Percentiles rank a stretch among this genome's conserved stretches.
These are phyloP conservation scores for Halocynthia aurantium DNA, from an alignment of 23 tunicate genomes.

Conservation along the genomic window DNA sequence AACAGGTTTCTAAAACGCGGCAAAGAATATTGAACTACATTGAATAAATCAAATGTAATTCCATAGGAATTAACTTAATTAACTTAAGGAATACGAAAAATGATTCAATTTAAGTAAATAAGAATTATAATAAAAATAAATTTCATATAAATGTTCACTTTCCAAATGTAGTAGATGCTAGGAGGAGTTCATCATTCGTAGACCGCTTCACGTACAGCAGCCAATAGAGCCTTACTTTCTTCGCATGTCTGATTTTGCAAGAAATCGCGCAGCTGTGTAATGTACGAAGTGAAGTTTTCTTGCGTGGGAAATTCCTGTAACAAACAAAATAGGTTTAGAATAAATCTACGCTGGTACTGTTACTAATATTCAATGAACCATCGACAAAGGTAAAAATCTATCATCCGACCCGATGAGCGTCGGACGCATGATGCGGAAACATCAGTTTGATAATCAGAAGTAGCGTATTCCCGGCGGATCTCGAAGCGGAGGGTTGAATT, in stretches of 20 bases:
- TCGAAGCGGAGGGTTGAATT: conserved; percentile 1
- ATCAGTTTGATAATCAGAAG: neutral
- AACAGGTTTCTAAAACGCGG: too few relatives aligned
- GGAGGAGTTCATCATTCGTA: too few relatives aligned
- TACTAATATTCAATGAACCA: neutral
- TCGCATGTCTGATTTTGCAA: conserved; percentile 27
- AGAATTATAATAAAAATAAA: too few relatives aligned
- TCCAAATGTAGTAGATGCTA: too few relatives aligned
- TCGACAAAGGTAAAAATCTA: neutral
- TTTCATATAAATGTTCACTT: too few relatives aligned
- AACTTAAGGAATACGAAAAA: too few relatives aligned
- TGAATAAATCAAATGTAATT: too few relatives aligned
- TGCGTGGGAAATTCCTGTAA: conserved; percentile 75
- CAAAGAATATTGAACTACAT: too few relatives aligned
- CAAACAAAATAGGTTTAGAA: neutral
- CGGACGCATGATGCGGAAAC: conserved; percentile 12
- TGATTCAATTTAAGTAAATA: too few relatives aligned
- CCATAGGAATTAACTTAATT: too few relatives aligned
- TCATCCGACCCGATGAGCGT: too few relatives aligned
- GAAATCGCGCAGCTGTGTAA: conserved; percentile 37
- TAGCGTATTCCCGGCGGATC: neutral
- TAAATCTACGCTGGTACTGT: neutral
- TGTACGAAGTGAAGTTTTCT: conserved; percentile 46
- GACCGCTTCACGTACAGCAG: conserved; percentile 46
- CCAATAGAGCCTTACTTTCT: conserved; percentile 45